Evolutionary conservation across 2,113 vertebrate species (phyloP).

Genomic region (Mirza zaza): DNA sequence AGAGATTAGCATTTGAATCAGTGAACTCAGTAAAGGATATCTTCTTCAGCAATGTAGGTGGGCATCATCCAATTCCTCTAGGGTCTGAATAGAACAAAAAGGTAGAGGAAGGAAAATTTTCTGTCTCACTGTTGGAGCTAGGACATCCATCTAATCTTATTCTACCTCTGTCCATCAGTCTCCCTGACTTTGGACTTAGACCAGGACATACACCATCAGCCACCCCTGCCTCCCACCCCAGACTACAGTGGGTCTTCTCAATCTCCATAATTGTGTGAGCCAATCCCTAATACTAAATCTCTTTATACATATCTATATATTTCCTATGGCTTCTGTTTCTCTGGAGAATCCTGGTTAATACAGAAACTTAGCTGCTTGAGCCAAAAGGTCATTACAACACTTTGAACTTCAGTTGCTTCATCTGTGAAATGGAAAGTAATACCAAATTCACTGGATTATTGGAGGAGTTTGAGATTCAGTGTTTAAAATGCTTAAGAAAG

Average conservation of each 20-base stretch:
- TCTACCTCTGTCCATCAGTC: fast-evolving
- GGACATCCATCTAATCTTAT: background rate
- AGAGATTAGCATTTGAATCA: background rate
- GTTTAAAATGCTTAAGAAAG: background rate
- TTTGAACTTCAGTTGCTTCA: background rate
- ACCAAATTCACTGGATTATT: background rate
- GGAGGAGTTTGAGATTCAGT: background rate
- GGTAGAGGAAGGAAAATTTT: background rate
- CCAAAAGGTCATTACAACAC: background rate
- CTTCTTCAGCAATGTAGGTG: background rate
- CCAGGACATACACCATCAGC: too few relatives aligned
- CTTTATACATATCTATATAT: background rate
- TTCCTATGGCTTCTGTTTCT: background rate
- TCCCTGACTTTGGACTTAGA: background rate
- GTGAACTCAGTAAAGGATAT: background rate
- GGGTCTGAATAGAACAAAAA: background rate
- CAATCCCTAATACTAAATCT: background rate
- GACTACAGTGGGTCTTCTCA: background rate
- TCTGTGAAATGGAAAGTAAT: background rate
- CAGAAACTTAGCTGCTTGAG: background rate
- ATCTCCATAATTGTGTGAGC: background rate
- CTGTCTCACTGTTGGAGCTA: background rate
- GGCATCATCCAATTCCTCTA: background rate
- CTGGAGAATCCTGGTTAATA: background rate
- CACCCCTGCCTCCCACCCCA: background rate